These are phyloP conservation scores for Heliangelus exortis DNA, from an alignment of 2,797 vertebrate genomes.

Conservation along the genomic window DNA sequence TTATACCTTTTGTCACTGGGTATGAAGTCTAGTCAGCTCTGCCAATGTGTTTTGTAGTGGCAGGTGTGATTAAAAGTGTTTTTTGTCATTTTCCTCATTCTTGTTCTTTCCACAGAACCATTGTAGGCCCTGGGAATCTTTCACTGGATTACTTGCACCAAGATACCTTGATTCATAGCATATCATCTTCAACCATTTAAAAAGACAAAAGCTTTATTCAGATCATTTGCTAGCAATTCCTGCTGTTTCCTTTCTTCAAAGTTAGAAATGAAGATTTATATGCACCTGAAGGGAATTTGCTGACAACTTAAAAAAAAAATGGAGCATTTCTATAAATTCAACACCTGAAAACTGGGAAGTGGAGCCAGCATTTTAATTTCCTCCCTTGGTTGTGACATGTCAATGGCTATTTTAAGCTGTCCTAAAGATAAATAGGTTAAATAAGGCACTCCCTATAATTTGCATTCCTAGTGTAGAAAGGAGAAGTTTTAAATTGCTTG, in stretches of 20 bases:
- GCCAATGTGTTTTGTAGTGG: neutral
- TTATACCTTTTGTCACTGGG: neutral
- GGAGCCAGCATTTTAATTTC: constrained; percentile 1
- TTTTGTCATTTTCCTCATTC: constrained; percentile 16
- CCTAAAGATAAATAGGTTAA: neutral
- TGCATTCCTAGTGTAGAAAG: neutral
- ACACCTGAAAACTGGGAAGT: neutral
- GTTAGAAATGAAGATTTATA: constrained; percentile 26
- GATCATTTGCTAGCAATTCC: neutral
- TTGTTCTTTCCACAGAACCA: neutral
- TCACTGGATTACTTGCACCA: neutral
- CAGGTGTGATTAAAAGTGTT: neutral
- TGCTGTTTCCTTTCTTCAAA: neutral
- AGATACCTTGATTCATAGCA: neutral
- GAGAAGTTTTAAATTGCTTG: neutral
- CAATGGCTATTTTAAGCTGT: neutral
- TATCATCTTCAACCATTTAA: constrained; percentile 19
- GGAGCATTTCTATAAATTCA: neutral
- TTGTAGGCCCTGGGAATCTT: neutral
- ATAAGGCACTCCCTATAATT: neutral
- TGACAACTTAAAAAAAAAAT: neutral
- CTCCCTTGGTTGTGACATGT: neutral
- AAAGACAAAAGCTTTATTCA: constrained; percentile 8
- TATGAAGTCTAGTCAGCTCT: constrained; percentile 10
- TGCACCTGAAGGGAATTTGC: constrained; percentile 5